Percentiles rank a stretch among this genome's conserved stretches.
These are phyloP conservation scores for Athalia cordata DNA, from an alignment of 2,888 invertebrate species.

Conservation along the genomic window DNA sequence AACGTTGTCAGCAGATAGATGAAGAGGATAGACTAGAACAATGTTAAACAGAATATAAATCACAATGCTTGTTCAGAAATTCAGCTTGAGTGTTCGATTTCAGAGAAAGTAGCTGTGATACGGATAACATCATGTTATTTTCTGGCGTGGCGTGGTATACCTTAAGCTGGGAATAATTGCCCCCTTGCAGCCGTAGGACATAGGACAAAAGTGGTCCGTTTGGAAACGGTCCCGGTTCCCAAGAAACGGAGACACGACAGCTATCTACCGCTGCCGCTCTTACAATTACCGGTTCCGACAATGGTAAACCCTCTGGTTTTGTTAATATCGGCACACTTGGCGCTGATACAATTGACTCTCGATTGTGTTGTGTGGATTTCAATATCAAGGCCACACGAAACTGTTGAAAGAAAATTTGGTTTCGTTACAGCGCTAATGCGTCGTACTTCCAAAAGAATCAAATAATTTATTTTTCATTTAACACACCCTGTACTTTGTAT, in stretches of 20 bases:
- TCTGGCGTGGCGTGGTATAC: slow-evolving; percentile 75
- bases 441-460: background rate
- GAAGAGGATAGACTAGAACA: slow-evolving; percentile 29
- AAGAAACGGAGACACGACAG: slow-evolving; percentile 89
- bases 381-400: slow-evolving; percentile 91
- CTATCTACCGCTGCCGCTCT: slow-evolving; percentile 87
- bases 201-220: slow-evolving; percentile 93
- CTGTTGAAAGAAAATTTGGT: slow-evolving; percentile 75
- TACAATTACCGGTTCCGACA: slow-evolving; percentile 85
- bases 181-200: slow-evolving; percentile 80
- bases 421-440: background rate
- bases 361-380: slow-evolving; percentile 78
- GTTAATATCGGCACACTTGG: slow-evolving; percentile 87
- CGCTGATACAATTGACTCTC: slow-evolving; percentile 83
- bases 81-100: too few species aligned
- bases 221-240: slow-evolving; percentile 90
- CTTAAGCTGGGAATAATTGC: slow-evolving; percentile 80
- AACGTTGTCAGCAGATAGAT: slow-evolving; percentile 38
- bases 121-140: slow-evolving; percentile 48
- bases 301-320: slow-evolving; percentile 82
- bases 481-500: slow-evolving; percentile 91
- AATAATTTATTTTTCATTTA: slow-evolving; percentile 8
- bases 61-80: too few species aligned
- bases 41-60: background rate
- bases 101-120: too few species aligned